These are phyloP conservation scores for Pseudoatta argentina DNA, from an alignment of 1,140 invertebrate genomes.

Conservation along the genomic window DNA sequence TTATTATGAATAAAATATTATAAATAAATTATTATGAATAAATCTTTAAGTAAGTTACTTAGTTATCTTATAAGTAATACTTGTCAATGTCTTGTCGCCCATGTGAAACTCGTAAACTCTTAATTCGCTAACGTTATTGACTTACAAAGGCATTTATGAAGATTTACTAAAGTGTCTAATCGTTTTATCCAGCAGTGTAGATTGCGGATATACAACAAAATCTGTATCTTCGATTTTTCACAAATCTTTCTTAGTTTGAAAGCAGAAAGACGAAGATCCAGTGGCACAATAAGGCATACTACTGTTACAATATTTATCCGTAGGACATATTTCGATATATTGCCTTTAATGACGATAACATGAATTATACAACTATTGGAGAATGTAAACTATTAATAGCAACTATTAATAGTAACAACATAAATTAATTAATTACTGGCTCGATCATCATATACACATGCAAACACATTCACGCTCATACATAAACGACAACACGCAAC, in stretches of 20 bases:
- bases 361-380: constrained; percentile 52
- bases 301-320: constrained; percentile 63
- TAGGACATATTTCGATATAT: constrained; percentile 3
- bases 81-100: not conserved
- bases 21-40: not conserved
- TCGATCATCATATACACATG: constrained; percentile 64
- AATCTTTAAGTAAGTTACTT: constrained; percentile 3
- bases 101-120: not conserved
- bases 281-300: constrained; percentile 44
- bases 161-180: constrained; percentile 8
- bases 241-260: constrained; percentile 26
- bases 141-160: constrained; percentile 14
- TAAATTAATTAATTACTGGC: constrained; percentile 67
- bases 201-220: constrained; percentile 29
- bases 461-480: constrained; percentile 16
- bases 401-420: constrained; percentile 55
- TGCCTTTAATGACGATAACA: constrained; percentile 54
- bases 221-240: constrained; percentile 34
- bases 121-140: constrained; percentile 19
- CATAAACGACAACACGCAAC: constrained; percentile 65
- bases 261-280: constrained; percentile 53
- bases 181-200: constrained; percentile 40
- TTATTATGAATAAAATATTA: not conserved
- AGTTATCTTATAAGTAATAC: not conserved
- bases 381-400: constrained; percentile 57